Evolutionary conservation across 2,797 vertebrate genomes (phyloP).

Genomic region (Rhinatrema bivittatum): DNA sequence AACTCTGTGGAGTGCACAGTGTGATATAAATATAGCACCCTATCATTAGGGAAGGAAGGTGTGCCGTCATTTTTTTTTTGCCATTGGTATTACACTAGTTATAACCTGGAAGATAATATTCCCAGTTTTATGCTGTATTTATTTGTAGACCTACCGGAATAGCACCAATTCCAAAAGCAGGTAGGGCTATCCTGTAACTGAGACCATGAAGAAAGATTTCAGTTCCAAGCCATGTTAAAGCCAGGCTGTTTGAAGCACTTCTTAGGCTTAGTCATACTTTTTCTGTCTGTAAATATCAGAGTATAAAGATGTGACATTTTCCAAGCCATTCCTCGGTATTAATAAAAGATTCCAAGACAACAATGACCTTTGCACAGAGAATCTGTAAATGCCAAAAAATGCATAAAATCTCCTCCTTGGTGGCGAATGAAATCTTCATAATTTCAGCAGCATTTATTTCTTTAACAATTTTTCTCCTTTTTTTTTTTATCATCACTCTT

Average conservation of each 20-base stretch:
- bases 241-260: constrained; percentile 6
- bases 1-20: no score
- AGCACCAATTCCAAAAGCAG: no score
- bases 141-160: no score
- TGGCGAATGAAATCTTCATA: constrained; percentile 33
- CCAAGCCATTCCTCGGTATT: constrained; percentile 55
- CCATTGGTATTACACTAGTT: no score
- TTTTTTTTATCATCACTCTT: no score
- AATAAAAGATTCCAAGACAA: constrained; percentile 66
- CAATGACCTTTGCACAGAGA: constrained; percentile 74
- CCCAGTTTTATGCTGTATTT: no score
- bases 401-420: constrained; percentile 52
- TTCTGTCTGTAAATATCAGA: constrained; percentile 51
- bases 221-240: background rate
- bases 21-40: no score
- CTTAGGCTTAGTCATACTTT: constrained; percentile 36
- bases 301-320: constrained; percentile 71
- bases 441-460: constrained; percentile 31
- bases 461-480: constrained; percentile 12
- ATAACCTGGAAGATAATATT: no score
- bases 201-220: no score
- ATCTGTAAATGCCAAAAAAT: constrained; percentile 78
- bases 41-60: no score
- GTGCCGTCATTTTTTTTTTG: no score
- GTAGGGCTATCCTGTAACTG: no score